Base-by-base conservation (phyloP, 2,113 vertebrate genomes). In the Cygnus atratus region DNA sequence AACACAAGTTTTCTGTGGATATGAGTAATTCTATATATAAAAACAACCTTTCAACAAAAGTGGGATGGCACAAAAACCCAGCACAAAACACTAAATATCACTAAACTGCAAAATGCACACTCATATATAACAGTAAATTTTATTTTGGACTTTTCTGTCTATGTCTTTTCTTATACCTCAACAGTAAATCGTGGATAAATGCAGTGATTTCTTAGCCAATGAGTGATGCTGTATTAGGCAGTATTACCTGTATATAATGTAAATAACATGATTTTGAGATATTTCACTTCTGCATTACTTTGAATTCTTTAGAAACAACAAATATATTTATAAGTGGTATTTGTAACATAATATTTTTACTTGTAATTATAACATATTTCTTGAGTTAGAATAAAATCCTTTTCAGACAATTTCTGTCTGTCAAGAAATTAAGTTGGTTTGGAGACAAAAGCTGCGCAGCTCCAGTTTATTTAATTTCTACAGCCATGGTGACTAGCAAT, bases 401-500 rank as follows among this genome's bases (percentile, higher is more conserved):
- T n/a, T 59, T 59, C 46, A 28, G 18, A 90, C 57, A 74, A 82
- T 84, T 85, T 96, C 33, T 77, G 26, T 90, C 81, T 94, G 46
- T 62, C 59, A 84, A 86, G 46, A 10, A 31, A 91, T 92, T 90
- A 95, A 95, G 79, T 97, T 86, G 96, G 82, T 97, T 95, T 98
- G 97, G 97, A 97, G 97, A 97, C 78, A 97, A 97, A 94, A 84
- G 61, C 46, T 92, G 71, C 79, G 96, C 81, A 92, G 74, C 92
- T 97, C 92, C 82, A 93, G 96, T 97, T 97, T 95, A 97, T 95
- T 96, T 43, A 33, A 26, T 26, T 97, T 29, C 37, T 65, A 65
- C 11, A 65, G 74, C 29, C 48, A 96, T 82, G 95, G 93, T 97
- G 97, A 98, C 71, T 97, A 97, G 73, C 97, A 98, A 96, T 94